Conservation (phyloP, 2,797 vertebrate genomes). For the Fistularia commersonii region DNA sequence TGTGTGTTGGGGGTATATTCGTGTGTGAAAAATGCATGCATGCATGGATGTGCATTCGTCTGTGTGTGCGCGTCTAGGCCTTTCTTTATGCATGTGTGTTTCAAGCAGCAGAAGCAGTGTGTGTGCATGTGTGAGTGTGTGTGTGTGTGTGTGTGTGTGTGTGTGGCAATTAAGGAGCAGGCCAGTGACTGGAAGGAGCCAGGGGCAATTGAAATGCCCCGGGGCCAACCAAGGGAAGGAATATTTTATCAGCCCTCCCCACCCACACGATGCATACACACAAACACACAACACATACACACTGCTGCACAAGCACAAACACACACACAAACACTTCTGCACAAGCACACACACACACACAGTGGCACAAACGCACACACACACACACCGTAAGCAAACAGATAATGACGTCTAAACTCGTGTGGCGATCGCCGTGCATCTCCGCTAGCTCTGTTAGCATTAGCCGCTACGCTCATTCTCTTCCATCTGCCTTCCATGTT, state of each 20-base stretch:
- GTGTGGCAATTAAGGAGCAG: constrained; percentile 97
- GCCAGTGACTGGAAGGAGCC: constrained; percentile 93
- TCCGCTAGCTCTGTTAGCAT: constrained; percentile 52
- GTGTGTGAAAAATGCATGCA: constrained; percentile 59
- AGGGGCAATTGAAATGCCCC: constrained; percentile 93
- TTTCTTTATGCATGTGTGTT: constrained; percentile 67
- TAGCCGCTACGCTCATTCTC: constrained; percentile 32
- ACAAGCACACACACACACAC: constrained; percentile 37
- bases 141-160: constrained; percentile 83
- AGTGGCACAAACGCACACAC: constrained; percentile 33
- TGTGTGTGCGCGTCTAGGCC: constrained; percentile 47
- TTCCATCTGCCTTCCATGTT: constrained; percentile 36
- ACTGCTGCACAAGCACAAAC: no score
- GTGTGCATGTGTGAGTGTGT: constrained; percentile 85
- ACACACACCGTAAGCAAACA: constrained; percentile 44
- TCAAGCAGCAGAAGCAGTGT: constrained; percentile 86
- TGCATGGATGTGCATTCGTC: constrained; percentile 66
- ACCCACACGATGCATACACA: constrained; percentile 67
- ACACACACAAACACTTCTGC: constrained; percentile 49
- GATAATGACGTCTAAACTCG: constrained; percentile 64
- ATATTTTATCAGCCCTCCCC: constrained; percentile 73
- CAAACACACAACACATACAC: constrained; percentile 47
- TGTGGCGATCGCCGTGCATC: constrained; percentile 52
- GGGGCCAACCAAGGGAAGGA: constrained; percentile 86
- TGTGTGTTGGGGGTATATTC: no score